Evolutionary conservation across 2,113 vertebrate species (phyloP).

Genomic region (Paramormyrops kingsleyae): DNA sequence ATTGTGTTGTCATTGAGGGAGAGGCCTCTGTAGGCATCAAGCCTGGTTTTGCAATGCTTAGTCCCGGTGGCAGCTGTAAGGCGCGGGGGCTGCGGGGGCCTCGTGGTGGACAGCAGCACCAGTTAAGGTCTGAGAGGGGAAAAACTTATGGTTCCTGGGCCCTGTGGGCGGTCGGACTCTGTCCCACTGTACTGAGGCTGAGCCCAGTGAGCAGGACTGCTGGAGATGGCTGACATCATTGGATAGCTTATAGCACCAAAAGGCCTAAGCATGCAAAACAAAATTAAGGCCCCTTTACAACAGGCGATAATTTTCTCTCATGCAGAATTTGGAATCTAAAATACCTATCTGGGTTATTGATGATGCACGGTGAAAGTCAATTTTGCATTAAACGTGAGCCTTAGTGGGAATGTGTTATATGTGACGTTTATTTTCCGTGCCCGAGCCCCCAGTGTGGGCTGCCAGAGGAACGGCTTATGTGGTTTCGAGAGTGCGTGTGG

Average conservation of each 20-base stretch:
- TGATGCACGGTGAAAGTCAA: not conserved
- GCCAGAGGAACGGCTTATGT: not conserved
- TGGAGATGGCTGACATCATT: not conserved
- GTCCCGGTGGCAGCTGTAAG: not conserved
- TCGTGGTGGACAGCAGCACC: not conserved
- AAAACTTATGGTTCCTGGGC: not conserved
- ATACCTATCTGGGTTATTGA: not conserved
- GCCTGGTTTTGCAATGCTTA: not conserved
- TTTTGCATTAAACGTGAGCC: not conserved
- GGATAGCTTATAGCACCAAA: not conserved
- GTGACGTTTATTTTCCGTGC: not conserved
- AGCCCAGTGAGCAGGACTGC: not conserved
- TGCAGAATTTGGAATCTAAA: not conserved
- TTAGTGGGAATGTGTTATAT: not conserved
- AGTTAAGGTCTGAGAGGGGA: not conserved
- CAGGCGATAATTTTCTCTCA: not conserved
- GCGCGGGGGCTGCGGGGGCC: not conserved
- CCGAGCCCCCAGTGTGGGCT: not conserved
- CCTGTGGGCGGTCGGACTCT: not conserved
- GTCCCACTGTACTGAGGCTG: not conserved
- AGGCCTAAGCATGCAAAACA: not conserved
- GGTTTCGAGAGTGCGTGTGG: not conserved
- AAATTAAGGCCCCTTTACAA: not conserved
- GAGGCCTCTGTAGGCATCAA: not conserved
- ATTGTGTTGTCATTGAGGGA: not conserved